Conservation (phyloP, 2,797 vertebrate genomes). For the Chelmon rostratus region DNA sequence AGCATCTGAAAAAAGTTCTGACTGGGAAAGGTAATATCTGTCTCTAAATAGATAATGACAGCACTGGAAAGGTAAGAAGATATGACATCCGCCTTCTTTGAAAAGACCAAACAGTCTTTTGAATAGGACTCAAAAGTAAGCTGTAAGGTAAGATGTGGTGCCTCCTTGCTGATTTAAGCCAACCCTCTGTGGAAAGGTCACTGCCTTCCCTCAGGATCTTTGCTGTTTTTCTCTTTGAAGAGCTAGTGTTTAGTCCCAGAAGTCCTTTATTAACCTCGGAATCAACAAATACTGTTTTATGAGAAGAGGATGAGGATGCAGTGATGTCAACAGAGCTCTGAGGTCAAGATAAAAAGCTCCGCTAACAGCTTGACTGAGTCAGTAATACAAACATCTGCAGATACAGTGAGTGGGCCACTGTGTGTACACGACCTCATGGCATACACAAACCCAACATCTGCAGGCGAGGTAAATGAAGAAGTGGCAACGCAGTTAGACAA, state of each 20-base stretch:
- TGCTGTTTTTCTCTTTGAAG: slow-evolving; percentile 66
- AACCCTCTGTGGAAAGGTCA: slow-evolving; percentile 55
- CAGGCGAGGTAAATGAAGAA: slow-evolving; percentile 16
- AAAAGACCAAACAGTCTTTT: slow-evolving; percentile 15
- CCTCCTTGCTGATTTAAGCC: slow-evolving; percentile 33
- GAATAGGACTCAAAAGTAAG: slow-evolving; percentile 30
- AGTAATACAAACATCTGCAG: slow-evolving; percentile 69
- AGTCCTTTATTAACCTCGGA: slow-evolving; percentile 70
- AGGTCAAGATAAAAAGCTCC: slow-evolving; percentile 69
- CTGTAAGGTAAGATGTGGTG: slow-evolving; percentile 40
- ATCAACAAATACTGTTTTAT: slow-evolving; percentile 79
- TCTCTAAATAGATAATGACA: neutral
- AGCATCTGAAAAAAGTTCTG: neutral
- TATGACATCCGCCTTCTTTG: slow-evolving; percentile 4
- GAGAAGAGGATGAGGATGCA: slow-evolving; percentile 74
- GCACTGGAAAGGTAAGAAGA: neutral
- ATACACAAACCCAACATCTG: slow-evolving; percentile 49
- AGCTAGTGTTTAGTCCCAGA: slow-evolving; percentile 62
- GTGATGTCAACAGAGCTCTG: slow-evolving; percentile 62
- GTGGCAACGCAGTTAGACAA: neutral
- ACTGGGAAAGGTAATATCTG: neutral
- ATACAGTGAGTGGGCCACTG: slow-evolving; percentile 52
- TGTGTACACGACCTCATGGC: slow-evolving; percentile 43
- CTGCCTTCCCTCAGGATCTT: slow-evolving; percentile 51
- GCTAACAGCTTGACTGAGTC: slow-evolving; percentile 67